Evolutionary conservation across 2,113 vertebrate species (phyloP), one percentile per base, ranked within the genome.

Genomic region (Clarias gariepinus): DNA sequence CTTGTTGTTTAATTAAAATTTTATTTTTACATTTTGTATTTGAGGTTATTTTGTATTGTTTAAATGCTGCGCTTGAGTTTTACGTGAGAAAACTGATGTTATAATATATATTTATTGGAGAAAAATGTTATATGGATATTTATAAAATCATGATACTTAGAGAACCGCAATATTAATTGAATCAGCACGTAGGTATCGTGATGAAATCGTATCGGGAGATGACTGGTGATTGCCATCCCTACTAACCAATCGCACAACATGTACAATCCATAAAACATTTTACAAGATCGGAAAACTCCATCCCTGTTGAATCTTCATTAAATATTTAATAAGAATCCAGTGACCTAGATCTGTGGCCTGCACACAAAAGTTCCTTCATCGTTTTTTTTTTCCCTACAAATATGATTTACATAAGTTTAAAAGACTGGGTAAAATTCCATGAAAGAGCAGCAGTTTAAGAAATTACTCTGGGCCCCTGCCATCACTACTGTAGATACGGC

Each of bases 381-480:
- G 88, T 74, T 78, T 80, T 88, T 8, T 47, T 47, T 47, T 47
- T 8, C 47, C 47, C 30, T 81, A 21, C 9, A 76, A 87, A 87
- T 8, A 81, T 28, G 78, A 9, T 57, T 79, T 60, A 33, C 68
- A 76, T 73, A 57, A 82, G 81, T 58, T 84, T 52, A 82, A 83
- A 77, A 87, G 83, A 87, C 84, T 73, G 86, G 12, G 7, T 19
- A 68, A 77, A 69, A 28, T 77, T 81, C 53, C 16, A 8, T 28
- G 0, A 71, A 30, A 64, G n/a, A 47, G 78, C 63, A 92, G 90
- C 89, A 74, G 91, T 87, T 93, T 94, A 89, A 84, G 87, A 90
- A 92, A 93, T 91, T 88, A 92, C 86, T 64, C 58, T 58, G 79
- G 63, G 68, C 81, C 82, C 84, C 74, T 60, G 12, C 55, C 83